phyloP scores from a whole-genome alignment of 2,888 invertebrate species.

The Dasypogon diadema region DNA sequence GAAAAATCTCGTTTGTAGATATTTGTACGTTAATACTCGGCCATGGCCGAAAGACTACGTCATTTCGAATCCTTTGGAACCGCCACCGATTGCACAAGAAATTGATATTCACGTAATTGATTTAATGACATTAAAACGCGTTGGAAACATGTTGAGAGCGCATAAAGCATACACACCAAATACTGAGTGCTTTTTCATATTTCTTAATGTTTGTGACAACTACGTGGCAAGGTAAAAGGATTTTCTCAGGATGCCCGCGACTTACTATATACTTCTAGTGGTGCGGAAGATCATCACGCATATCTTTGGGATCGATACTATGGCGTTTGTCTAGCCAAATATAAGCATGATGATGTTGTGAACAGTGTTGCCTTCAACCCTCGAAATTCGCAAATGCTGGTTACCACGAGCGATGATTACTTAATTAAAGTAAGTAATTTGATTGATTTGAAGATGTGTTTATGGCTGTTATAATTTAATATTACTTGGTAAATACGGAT shows the following conservation, averaged over 20 bases:
- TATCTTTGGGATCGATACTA: constrained; percentile 90
- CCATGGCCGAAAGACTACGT: constrained; percentile 84
- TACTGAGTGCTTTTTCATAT: constrained; percentile 88
- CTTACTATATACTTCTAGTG: constrained; percentile 72
- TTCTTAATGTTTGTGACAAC: constrained; percentile 83
- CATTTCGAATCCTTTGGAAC: constrained; percentile 81
- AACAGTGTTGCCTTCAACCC: constrained; percentile 90
- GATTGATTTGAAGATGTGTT: no score
- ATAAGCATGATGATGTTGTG: constrained; percentile 83
- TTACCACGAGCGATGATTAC: constrained; percentile 86
- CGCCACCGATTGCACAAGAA: constrained; percentile 87
- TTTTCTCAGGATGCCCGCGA: no score
- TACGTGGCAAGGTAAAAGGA: constrained; percentile 85
- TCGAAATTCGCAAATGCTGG: constrained; percentile 81
- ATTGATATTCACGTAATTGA: constrained; percentile 90
- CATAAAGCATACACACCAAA: constrained; percentile 88
- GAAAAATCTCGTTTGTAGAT: constrained; percentile 67
- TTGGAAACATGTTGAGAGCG: constrained; percentile 81
- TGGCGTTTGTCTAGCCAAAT: constrained; percentile 80
- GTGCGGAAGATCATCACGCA: constrained; percentile 85
- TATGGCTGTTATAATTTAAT: no score
- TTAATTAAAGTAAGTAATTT: constrained; percentile 74
- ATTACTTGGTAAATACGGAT: no score
- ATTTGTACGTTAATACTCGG: constrained; percentile 84
- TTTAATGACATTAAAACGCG: constrained; percentile 78